These are phyloP conservation scores for Arbacia lixula DNA, from an alignment of 53 echinoderm and acorn worm genomes.

Conservation along the genomic window DNA sequence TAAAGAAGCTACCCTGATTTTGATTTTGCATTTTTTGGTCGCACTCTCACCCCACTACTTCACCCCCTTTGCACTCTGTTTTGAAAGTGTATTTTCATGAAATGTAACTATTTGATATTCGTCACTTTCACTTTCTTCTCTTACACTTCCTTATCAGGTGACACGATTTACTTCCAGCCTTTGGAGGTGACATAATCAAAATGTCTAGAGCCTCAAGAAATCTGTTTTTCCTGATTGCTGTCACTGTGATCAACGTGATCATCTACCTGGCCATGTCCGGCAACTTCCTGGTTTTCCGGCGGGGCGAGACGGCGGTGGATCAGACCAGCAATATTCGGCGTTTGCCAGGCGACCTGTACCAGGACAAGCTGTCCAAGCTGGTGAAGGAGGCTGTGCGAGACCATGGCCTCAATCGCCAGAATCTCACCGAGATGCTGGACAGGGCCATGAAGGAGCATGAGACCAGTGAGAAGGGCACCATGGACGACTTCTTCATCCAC, in stretches of 20 bases:
- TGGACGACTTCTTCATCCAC: slow-evolving; percentile 35
- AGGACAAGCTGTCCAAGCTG: slow-evolving; percentile 38
- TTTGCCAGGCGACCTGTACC: background rate
- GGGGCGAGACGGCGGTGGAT: background rate
- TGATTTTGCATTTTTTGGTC: no score
- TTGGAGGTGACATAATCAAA: background rate
- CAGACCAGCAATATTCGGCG: background rate
- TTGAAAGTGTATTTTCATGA: no score
- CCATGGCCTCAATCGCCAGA: slow-evolving; percentile 17
- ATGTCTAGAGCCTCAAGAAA: slow-evolving; percentile 73
- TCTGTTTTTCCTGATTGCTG: slow-evolving; percentile 63
- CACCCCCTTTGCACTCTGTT: no score
- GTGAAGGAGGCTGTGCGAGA: slow-evolving; percentile 42
- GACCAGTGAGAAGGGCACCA: background rate
- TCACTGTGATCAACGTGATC: slow-evolving; percentile 74
- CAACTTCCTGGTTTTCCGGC: slow-evolving; percentile 14
- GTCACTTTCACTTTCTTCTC: background rate
- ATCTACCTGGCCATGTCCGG: slow-evolving; percentile 73
- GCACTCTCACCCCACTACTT: no score
- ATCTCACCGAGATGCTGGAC: slow-evolving; percentile 34
- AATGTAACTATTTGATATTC: no score
- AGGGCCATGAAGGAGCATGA: slow-evolving; percentile 12
- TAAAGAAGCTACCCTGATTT: no score
- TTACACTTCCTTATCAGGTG: background rate
- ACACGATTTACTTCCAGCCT: background rate